phyloP scores from a whole-genome alignment of 1,140 invertebrate species.

The Calephelis virginiensis region DNA sequence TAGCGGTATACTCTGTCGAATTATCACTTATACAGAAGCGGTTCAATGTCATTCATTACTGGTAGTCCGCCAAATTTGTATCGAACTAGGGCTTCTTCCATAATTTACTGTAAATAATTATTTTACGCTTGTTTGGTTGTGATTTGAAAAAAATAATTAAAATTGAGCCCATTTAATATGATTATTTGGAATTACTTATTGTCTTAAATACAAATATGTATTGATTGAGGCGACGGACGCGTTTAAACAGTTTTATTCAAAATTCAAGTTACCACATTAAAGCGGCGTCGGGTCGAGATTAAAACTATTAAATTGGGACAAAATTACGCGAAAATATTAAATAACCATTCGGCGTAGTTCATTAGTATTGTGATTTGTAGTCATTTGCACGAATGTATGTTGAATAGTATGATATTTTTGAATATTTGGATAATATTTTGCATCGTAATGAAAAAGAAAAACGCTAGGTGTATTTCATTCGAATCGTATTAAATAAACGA shows the following conservation, averaged over 20 bases:
- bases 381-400: too few species aligned
- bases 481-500: background rate
- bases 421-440: too few species aligned
- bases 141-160: background rate
- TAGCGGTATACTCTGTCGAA: slow-evolving; percentile 24
- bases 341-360: background rate
- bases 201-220: slow-evolving; percentile 26
- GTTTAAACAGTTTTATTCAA: slow-evolving; percentile 34
- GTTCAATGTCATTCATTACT: slow-evolving; percentile 16
- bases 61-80: background rate
- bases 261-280: slow-evolving; percentile 32
- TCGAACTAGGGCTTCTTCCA: too few species aligned
- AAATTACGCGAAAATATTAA: background rate
- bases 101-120: background rate
- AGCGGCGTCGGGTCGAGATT: slow-evolving; percentile 70
- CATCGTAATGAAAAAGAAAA: too few species aligned
- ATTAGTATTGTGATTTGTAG: background rate
- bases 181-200: background rate
- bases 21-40: too few species aligned
- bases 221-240: slow-evolving; percentile 68
- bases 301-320: background rate
- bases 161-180: background rate
- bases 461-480: too few species aligned
- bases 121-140: background rate
- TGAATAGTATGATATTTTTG: too few species aligned